Conservation (phyloP, 2,113 vertebrate genomes). For the cat (Felis catus) region DNA sequence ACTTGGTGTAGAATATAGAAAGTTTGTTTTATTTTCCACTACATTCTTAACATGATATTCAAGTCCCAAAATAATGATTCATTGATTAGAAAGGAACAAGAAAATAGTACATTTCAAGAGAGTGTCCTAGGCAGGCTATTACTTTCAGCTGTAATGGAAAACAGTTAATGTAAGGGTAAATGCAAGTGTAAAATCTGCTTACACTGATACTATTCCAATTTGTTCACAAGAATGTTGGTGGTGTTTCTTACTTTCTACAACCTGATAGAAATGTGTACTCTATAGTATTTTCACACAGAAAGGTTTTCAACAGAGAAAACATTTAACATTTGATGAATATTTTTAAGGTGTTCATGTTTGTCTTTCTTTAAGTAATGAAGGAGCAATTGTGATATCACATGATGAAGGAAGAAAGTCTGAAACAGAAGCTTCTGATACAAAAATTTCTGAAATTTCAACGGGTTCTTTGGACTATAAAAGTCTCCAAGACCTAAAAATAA, state of each 20-base stretch:
- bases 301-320: not conserved
- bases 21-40: not conserved
- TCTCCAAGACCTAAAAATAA: conserved; percentile 49
- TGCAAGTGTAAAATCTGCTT: not conserved
- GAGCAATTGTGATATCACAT: not conserved
- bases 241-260: not conserved
- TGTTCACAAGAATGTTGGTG: not conserved
- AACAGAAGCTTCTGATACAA: conserved; percentile 33
- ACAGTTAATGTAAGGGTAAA: not conserved
- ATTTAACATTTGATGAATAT: conserved; percentile 22
- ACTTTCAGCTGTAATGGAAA: not conserved
- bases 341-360: conserved; percentile 19
- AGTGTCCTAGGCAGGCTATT: not conserved
- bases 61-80: not conserved
- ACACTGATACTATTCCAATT: not conserved
- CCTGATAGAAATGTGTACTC: not conserved
- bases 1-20: conserved; percentile 30
- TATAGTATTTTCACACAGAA: not conserved
- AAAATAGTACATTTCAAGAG: not conserved
- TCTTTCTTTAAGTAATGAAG: conserved; percentile 67
- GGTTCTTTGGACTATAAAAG: conserved; percentile 2
- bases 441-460: not conserved
- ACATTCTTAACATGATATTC: not conserved
- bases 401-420: conserved; percentile 35
- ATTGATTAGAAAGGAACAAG: not conserved